Base-by-base conservation (phyloP, 2,888 invertebrate species). In the Myopa testacea region DNA sequence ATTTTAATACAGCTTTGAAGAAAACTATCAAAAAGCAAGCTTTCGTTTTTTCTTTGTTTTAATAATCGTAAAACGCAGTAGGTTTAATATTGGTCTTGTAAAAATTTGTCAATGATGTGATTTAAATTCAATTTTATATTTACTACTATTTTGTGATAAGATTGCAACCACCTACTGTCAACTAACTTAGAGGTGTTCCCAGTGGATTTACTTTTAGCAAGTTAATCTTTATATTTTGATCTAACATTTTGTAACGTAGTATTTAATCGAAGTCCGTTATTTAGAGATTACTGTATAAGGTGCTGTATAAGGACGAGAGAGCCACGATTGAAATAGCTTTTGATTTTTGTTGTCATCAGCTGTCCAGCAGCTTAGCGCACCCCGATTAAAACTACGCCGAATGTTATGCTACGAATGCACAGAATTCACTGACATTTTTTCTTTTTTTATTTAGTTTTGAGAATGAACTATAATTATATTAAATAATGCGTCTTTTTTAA, bases 31-130 rank as follows among this genome's bases (percentile, higher is more conserved):
- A 55, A 45, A 45, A 45, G 45, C 45, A 45, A 55, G 55, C 3
- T 55, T 3, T 5, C 55, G 3, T 55, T 55, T 55, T n/a, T 55
- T 4, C 10, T 37, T 37, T 40, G 16, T 1, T 45, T 60, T 34
- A 14, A 34, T 26, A 7, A 52, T 74, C 12, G 38, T 68, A 75
- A 68, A 75, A 75, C 67, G 75, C 75, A 38, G 52, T 67, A 52
- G 55, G 19, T 68, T 75, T 67, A 52, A 75, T 74, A 74, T 75
- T 75, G 75, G 75, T 75, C 67, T 63, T 55, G 65, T 75, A 55
- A 55, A 67, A 75, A 75, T 55, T 75, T 75, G 37, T 75, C 38
- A 40, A 67, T 38, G 34, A 3, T n/a, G 14, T 55, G 45, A 45
- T 45, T 2, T 26, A 26, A 26, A 26, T 2, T 26, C 26, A 1